Base-by-base conservation (phyloP, 2,113 vertebrate genomes). In the Syngnathus floridae region DNA sequence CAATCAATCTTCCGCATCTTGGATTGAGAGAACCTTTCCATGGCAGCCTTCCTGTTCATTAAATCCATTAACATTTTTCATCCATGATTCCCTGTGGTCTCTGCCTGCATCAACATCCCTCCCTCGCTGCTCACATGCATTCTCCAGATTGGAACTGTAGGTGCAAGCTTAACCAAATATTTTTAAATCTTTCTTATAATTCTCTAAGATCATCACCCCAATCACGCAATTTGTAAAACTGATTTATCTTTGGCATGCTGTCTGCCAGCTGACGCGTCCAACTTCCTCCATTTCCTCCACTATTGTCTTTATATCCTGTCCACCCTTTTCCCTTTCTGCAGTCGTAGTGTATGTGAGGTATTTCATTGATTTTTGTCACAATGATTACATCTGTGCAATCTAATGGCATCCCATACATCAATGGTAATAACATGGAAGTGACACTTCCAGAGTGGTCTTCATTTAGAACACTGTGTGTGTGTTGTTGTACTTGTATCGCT, bases 21-120 rank as follows among this genome's bases (percentile, higher is more conserved):
- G 60, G 19, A 77, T 63, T 71, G 64, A 69, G 66, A 67, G 59
- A 35, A 65, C 65, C 67, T 62, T 78, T 77, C 70, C 43, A 73
- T 76, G 80, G 73, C 72, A 74, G 57, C 69, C 67, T 63, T 13
- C 45, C 62, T 72, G 67, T 74, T 84, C 78, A 83, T 86, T 86
- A 86, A 49, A 68, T 35, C 73, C 72, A 82, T 83, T 87, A 76
- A 79, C 70, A 78, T 80, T 83, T 80, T 81, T 82, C 68, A 75
- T 61, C 64, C 21, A 1, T 73, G 75, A 84, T 81, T 84, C 65
- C 63, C 41, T 64, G 65, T 0, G 9, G 52, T 62, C 62, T 49
- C 54, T 66, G 41, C 70, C 37, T 6, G 10, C 12, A 55, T 16
- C 19, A 40, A 12, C 7, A 14, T 64, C n/a, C 63, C 43, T 64